A percentile compares a stretch with the other conserved stretches of the same genome.
Evolutionary conservation across 2,888 invertebrate species (phyloP).

Genomic region (Dynastes tityus): DNA sequence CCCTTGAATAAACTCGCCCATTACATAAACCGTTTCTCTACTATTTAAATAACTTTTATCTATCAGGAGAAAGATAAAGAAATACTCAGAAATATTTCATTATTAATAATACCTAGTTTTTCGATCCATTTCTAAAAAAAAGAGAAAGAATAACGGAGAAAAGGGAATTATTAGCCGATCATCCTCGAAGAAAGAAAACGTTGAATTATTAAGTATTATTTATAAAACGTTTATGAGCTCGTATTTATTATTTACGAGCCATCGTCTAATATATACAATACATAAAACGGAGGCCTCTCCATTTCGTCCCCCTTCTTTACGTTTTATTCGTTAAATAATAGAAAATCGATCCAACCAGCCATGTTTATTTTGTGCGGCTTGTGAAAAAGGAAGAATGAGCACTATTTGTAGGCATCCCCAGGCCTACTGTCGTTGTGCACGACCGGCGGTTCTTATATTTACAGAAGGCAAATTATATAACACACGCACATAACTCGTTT

Average conservation of each 20-base stretch:
- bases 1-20: too few relatives aligned
- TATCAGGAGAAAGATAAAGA: not conserved
- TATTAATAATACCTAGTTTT: slow-evolving; percentile 32
- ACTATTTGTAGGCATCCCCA: not conserved
- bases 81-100: slow-evolving; percentile 24
- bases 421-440: slow-evolving; percentile 2
- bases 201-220: slow-evolving; percentile 41
- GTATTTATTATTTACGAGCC: slow-evolving; percentile 33
- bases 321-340: slow-evolving; percentile 25
- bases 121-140: slow-evolving; percentile 22
- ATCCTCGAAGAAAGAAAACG: not conserved
- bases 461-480: slow-evolving; percentile 18
- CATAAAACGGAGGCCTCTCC: slow-evolving; percentile 7
- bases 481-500: slow-evolving; percentile 32
- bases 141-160: not conserved
- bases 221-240: slow-evolving; percentile 38
- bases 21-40: too few relatives aligned
- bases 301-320: too few relatives aligned
- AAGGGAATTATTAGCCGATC: slow-evolving; percentile 6
- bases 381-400: slow-evolving; percentile 12
- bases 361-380: slow-evolving; percentile 30
- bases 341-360: slow-evolving; percentile 31
- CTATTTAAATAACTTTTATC: slow-evolving; percentile 5
- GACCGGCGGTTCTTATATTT: slow-evolving; percentile 20
- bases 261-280: slow-evolving; percentile 28